phyloP scores from a whole-genome alignment of 2,888 invertebrate genomes.

The Nephrotoma guestfalica region DNA sequence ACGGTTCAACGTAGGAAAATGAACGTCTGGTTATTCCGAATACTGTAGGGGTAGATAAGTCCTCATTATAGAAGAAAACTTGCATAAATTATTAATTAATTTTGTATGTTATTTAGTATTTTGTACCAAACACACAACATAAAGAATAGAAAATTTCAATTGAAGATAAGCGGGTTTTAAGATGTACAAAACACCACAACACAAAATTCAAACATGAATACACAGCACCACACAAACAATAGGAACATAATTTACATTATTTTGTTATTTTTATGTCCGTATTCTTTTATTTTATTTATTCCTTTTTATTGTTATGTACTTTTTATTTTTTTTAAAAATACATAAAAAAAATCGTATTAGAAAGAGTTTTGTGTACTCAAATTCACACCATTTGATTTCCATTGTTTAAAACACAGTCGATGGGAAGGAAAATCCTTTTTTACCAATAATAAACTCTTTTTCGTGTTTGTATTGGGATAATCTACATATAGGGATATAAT shows the following conservation, averaged over 20 bases:
- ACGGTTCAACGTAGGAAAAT: no score
- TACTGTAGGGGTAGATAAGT: no score
- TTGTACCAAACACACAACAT: neutral
- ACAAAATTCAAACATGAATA: neutral
- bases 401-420: conserved; percentile 5
- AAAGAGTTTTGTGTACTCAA: neutral
- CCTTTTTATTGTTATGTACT: neutral
- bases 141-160: neutral
- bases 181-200: neutral
- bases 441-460: neutral
- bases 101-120: no score
- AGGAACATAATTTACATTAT: conserved; percentile 2
- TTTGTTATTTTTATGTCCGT: conserved; percentile 3
- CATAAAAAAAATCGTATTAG: neutral
- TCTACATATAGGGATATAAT: conserved; percentile 6
- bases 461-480: conserved; percentile 8
- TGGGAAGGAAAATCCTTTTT: neutral
- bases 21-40: no score
- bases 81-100: no score
- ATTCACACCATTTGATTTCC: conserved; percentile 3
- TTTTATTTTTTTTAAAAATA: neutral
- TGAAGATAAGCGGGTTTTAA: neutral
- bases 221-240: neutral
- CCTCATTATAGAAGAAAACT: no score
- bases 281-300: neutral